Conservation (phyloP, 2,888 invertebrate species). For the Mylabris sibirica region DNA sequence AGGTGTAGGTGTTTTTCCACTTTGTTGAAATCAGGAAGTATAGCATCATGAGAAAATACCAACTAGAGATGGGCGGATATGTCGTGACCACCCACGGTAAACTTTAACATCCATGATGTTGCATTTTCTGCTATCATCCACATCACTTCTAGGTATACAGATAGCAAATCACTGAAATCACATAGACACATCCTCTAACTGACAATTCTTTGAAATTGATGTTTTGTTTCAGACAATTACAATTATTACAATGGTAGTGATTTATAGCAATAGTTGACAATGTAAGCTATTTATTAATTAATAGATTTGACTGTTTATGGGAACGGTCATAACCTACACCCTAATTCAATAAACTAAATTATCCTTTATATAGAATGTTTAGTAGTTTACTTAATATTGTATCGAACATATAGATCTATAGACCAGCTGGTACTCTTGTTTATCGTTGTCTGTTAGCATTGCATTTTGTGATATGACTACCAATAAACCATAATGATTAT, state of each 20-base stretch:
- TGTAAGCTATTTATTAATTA: background rate
- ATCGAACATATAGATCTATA: background rate
- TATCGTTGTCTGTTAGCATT: conserved; percentile 11
- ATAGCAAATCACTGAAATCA: conserved; percentile 10
- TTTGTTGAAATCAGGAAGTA: conserved; percentile 3
- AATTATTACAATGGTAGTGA: background rate
- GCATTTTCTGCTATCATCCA: background rate
- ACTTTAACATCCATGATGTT: conserved; percentile 20
- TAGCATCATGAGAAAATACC: conserved; percentile 2
- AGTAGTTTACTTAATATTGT: conserved; percentile 7
- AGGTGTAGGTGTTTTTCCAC: conserved; percentile 6
- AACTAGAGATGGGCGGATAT: conserved; percentile 25
- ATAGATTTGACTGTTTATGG: conserved; percentile 1
- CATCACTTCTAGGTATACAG: background rate
- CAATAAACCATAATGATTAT: conserved; percentile 24
- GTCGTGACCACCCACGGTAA: conserved; percentile 34
- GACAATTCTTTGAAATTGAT: background rate
- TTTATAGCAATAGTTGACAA: conserved; percentile 2
- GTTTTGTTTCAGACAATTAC: background rate
- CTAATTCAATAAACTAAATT: conserved; percentile 5
- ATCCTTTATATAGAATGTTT: background rate
- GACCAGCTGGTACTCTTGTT: conserved; percentile 2
- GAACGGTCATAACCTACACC: background rate
- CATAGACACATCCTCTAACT: background rate
- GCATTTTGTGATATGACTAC: conserved; percentile 20